These are phyloP conservation scores for Melitaea athalia DNA, from an alignment of 2,888 invertebrate species.

Conservation along the genomic window DNA sequence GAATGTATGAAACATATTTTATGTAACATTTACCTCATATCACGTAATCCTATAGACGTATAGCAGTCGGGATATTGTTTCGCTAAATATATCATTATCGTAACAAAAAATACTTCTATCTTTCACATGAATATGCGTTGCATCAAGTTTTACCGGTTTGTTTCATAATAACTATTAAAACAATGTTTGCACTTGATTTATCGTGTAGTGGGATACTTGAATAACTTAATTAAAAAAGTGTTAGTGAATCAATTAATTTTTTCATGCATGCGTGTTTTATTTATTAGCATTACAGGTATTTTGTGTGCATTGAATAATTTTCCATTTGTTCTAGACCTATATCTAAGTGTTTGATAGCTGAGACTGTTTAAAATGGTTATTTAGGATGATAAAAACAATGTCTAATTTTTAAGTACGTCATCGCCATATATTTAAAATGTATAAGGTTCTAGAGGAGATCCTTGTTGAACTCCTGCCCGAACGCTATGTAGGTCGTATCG, in stretches of 20 bases:
- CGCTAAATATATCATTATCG: constrained; percentile 20
- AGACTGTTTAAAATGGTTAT: too few relatives aligned
- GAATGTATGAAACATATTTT: background rate
- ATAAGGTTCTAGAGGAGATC: too few relatives aligned
- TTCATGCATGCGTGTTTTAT: background rate
- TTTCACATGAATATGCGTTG: constrained; percentile 21
- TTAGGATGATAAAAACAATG: too few relatives aligned
- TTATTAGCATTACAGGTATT: background rate
- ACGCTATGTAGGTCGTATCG: too few relatives aligned
- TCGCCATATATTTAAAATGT: too few relatives aligned
- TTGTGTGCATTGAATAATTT: too few relatives aligned
- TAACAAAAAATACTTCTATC: constrained; percentile 13
- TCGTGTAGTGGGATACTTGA: background rate
- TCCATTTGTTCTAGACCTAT: too few relatives aligned
- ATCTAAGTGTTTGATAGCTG: too few relatives aligned
- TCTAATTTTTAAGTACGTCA: too few relatives aligned
- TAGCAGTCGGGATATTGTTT: constrained; percentile 15
- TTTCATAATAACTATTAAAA: constrained; percentile 22
- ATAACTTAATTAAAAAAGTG: background rate
- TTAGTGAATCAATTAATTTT: background rate
- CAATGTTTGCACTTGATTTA: constrained; percentile 31
- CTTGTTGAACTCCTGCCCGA: too few relatives aligned
- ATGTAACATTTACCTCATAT: background rate
- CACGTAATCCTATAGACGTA: background rate
- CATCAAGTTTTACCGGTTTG: constrained; percentile 20